Evolutionary conservation across 2,113 vertebrate genomes (phyloP), one percentile per base, ranked within the genome.

Genomic region (Seriola aureovittata): DNA sequence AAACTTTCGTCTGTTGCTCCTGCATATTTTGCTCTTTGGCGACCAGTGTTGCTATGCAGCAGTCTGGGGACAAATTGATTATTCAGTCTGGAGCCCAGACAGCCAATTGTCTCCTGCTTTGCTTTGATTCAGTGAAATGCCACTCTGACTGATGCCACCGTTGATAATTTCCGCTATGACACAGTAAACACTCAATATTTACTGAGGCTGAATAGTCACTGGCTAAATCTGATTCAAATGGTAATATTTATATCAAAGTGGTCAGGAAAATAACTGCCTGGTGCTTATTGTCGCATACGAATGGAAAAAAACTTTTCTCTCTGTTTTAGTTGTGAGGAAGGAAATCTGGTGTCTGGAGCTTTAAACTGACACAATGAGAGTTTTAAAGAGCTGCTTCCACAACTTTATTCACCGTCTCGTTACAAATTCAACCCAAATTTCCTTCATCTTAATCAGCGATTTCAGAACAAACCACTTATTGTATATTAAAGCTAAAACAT

Each of bases 121-220:
- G 75, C 88, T 89, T 75, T 91, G 85, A 90, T 91, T 86, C 14
- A 46, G 75, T 81, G 75, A 88, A 87, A 88, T 88, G 81, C 84
- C 89, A 86, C 58, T 77, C 67, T 78, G 80, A 88, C 72, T 62
- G 89, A 93, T 89, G 89, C 80, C 71, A 76, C 80, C 5, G 54
- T 0, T 58, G 80, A 89, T 84, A 78, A 85, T 82, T 85, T 82
- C 71, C 81, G 81, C 72, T 58, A 38, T 79, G 80, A 44, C 80
- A 80, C 75, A 76, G 82, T 74, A 79, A 88, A 91, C 71, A 85
- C 77, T 78, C 90, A 86, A 90, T 88, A 86, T 91, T 88, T 82
- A 88, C 86, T 14, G 21, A 66, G 81, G 59, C 57, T 64, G 40
- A 81, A 68, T 60, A 57, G 71, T 79, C 50, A 17, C 8, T 1